phyloP scores from a whole-genome alignment of 2,113 vertebrate genomes.

The Lophotis ruficrista region DNA sequence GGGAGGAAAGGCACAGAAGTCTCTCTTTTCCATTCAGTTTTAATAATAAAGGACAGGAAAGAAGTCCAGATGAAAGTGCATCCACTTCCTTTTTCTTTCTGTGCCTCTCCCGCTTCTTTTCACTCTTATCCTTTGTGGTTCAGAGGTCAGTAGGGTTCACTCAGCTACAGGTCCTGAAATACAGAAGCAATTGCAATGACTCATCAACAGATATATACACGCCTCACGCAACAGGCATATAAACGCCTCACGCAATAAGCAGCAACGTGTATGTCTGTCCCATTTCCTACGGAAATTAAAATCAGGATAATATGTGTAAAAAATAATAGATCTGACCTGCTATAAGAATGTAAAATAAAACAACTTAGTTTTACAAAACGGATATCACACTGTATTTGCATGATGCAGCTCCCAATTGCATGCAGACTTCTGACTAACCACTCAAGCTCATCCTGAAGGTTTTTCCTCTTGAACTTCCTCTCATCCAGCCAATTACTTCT shows the following conservation, averaged over 20 bases:
- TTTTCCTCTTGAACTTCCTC: not conserved
- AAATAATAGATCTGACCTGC: not conserved
- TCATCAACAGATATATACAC: not conserved
- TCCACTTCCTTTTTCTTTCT: constrained; percentile 9
- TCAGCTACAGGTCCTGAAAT: constrained; percentile 47
- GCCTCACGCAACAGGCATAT: not conserved
- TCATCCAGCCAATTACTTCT: not conserved
- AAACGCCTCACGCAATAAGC: not conserved
- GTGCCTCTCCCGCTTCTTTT: constrained; percentile 18
- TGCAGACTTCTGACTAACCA: constrained; percentile 9
- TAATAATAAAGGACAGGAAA: not conserved
- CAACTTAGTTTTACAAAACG: not conserved
- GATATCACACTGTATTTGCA: not conserved
- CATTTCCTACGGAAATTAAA: not conserved
- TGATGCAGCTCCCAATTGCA: not conserved
- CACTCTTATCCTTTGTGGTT: constrained; percentile 23
- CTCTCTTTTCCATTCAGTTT: constrained; percentile 22
- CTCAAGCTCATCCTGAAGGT: not conserved
- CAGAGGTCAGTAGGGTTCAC: constrained; percentile 31
- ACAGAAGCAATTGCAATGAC: constrained; percentile 42
- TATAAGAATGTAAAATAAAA: not conserved
- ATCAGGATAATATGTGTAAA: not conserved
- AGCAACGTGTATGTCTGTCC: not conserved
- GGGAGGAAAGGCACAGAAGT: constrained; percentile 20
- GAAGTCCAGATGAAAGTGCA: not conserved